A percentile compares a stretch with the other conserved stretches of the same genome.
Evolutionary conservation across 2,797 vertebrate genomes (phyloP).

Genomic region (Acipenser oxyrinchus): DNA sequence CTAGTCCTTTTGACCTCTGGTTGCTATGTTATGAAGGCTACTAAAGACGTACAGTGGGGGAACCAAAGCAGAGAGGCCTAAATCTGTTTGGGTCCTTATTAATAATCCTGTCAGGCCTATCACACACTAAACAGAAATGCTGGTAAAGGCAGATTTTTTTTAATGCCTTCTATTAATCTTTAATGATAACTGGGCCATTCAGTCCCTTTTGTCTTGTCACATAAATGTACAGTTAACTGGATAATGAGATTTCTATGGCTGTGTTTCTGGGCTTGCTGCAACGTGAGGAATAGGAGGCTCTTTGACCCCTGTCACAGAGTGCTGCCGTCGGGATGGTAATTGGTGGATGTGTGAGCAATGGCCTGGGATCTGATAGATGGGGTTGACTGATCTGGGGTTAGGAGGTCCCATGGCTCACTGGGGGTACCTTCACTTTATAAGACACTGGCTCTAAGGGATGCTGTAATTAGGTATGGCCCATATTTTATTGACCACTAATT

Average conservation of each 20-base stretch:
- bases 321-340: conserved; percentile 44
- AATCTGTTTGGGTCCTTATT: conserved; percentile 77
- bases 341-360: conserved; percentile 45
- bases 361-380: too few relatives aligned
- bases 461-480: conserved; percentile 59
- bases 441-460: conserved; percentile 48
- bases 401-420: conserved; percentile 45
- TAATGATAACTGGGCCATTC: conserved; percentile 75
- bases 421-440: conserved; percentile 54
- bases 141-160: conserved; percentile 71
- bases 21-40: conserved; percentile 49
- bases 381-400: conserved; percentile 50
- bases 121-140: conserved; percentile 77
- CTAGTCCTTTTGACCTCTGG: conserved; percentile 59
- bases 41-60: conserved; percentile 57
- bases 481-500: conserved; percentile 6
- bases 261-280: conserved; percentile 40
- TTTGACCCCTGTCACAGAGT: conserved; percentile 56
- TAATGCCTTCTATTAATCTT: conserved; percentile 86
- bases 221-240: conserved; percentile 88
- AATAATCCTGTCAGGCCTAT: conserved; percentile 82
- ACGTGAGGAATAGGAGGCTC: conserved; percentile 34
- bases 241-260: conserved; percentile 84
- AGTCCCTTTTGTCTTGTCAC: conserved; percentile 80
- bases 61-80: conserved; percentile 62